Percentiles rank a stretch among this genome's conserved stretches.
These are phyloP conservation scores for Polymixis flavicincta DNA, from an alignment of 2,888 invertebrate genomes.

Conservation along the genomic window DNA sequence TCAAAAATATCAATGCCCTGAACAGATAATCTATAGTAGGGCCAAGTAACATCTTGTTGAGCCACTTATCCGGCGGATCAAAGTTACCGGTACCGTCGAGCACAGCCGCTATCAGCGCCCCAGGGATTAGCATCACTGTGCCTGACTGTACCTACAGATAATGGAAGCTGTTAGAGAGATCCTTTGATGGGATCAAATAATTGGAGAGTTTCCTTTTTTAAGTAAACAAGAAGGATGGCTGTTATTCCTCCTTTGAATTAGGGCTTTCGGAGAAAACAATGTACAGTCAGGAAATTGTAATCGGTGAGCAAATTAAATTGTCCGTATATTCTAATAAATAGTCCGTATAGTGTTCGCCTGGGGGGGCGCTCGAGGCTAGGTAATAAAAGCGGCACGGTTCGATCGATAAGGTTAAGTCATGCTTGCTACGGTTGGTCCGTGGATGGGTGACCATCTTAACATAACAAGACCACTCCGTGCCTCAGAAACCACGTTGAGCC, in stretches of 20 bases:
- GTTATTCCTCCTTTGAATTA: slow-evolving; percentile 1
- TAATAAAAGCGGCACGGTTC: too few species aligned
- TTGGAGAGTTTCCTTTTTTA: slow-evolving; percentile 30
- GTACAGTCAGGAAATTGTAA: background rate
- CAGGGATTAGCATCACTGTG: slow-evolving; percentile 45
- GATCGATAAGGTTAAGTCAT: too few species aligned
- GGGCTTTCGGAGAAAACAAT: background rate
- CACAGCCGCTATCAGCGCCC: slow-evolving; percentile 37
- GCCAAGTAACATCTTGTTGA: slow-evolving; percentile 38
- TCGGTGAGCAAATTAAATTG: too few species aligned
- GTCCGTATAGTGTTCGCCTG: too few species aligned
- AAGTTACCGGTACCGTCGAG: slow-evolving; percentile 45
- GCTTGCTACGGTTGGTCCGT: too few species aligned
- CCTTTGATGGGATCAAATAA: slow-evolving; percentile 45
- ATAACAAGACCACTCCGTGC: too few species aligned
- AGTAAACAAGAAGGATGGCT: slow-evolving; percentile 16
- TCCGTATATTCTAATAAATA: too few species aligned
- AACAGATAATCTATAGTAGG: slow-evolving; percentile 50
- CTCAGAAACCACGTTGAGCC: too few species aligned
- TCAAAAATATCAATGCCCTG: slow-evolving; percentile 36
- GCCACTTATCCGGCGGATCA: slow-evolving; percentile 49
- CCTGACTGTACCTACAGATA: slow-evolving; percentile 39
- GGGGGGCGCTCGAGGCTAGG: too few species aligned
- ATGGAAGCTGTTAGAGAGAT: slow-evolving; percentile 34
- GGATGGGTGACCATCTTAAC: too few species aligned